These are phyloP conservation scores for Yoshiicerus persimilis DNA, from an alignment of 1,140 invertebrate genomes.

Conservation along the genomic window DNA sequence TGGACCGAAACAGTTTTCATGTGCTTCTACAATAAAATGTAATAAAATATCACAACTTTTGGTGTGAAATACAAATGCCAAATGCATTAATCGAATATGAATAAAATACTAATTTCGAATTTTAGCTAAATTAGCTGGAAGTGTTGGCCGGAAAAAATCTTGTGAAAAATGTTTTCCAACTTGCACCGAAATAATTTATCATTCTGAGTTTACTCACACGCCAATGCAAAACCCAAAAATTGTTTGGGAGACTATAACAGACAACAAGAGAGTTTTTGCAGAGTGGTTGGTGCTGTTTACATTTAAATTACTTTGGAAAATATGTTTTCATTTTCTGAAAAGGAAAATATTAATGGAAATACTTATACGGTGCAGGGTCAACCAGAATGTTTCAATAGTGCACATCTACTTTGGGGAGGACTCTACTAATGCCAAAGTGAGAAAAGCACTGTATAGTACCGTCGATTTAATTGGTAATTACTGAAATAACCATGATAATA, in stretches of 20 bases:
- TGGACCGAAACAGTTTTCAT: conserved; percentile 22
- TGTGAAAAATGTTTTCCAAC: conserved; percentile 40
- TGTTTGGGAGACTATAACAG: not conserved
- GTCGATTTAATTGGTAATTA: conserved; percentile 29
- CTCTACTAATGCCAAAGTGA: conserved; percentile 16
- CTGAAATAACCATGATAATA: not conserved
- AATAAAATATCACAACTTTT: not conserved
- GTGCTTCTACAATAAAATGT: conserved; percentile 19
- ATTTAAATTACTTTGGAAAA: not conserved
- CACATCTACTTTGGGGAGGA: conserved; percentile 36
- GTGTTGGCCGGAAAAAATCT: not conserved
- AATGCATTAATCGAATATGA: not conserved
- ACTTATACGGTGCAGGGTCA: not conserved
- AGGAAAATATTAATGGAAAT: not conserved
- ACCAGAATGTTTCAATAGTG: conserved; percentile 34
- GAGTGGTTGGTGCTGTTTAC: not conserved
- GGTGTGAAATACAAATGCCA: not conserved
- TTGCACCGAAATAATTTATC: conserved; percentile 42
- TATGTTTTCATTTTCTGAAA: not conserved
- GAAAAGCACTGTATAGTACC: conserved; percentile 35
- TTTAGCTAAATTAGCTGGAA: not conserved
- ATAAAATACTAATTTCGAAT: not conserved
- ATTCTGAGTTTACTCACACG: not conserved
- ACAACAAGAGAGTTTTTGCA: not conserved
- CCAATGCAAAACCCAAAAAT: not conserved